phyloP scores from a whole-genome alignment of 2,797 vertebrate species.

The Notolabrus celidotus region DNA sequence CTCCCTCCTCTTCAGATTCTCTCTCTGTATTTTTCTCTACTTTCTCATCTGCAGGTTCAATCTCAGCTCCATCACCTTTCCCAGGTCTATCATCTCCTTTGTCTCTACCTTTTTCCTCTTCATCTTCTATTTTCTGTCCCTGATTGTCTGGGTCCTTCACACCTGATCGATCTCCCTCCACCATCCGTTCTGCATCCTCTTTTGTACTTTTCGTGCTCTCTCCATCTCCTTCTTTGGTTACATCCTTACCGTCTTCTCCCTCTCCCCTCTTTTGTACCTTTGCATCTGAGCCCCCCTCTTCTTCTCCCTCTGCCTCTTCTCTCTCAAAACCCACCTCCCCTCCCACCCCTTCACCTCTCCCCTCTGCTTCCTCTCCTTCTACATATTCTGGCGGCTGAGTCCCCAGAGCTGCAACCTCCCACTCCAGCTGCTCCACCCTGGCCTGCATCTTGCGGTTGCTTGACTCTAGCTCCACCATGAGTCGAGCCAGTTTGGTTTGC shows the following conservation, averaged over 20 bases:
- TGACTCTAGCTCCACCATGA: slow-evolving; percentile 87
- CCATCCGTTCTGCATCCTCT: slow-evolving; percentile 50
- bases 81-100: slow-evolving; percentile 54
- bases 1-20: slow-evolving; percentile 26
- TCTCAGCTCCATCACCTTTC: slow-evolving; percentile 70
- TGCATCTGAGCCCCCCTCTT: slow-evolving; percentile 36
- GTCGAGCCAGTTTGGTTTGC: slow-evolving; percentile 86
- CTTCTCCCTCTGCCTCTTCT: slow-evolving; percentile 70
- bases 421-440: slow-evolving; percentile 77
- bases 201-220: slow-evolving; percentile 69
- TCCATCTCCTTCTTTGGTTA: slow-evolving; percentile 66
- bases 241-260: slow-evolving; percentile 36
- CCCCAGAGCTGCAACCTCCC: slow-evolving; percentile 63
- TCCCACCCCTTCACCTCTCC: slow-evolving; percentile 64
- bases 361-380: slow-evolving; percentile 20
- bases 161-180: slow-evolving; percentile 30
- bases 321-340: slow-evolving; percentile 58
- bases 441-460: slow-evolving; percentile 77
- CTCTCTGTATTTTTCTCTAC: slow-evolving; percentile 10
- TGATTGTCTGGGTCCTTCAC: slow-evolving; percentile 14
- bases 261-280: slow-evolving; percentile 27
- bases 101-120: slow-evolving; percentile 23
- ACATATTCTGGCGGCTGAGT: slow-evolving; percentile 33
- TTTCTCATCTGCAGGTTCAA: slow-evolving; percentile 30
- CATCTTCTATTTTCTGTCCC: slow-evolving; percentile 21